Base-by-base conservation (phyloP, 2,113 vertebrate species). In the Microcebus griseorufus region DNA sequence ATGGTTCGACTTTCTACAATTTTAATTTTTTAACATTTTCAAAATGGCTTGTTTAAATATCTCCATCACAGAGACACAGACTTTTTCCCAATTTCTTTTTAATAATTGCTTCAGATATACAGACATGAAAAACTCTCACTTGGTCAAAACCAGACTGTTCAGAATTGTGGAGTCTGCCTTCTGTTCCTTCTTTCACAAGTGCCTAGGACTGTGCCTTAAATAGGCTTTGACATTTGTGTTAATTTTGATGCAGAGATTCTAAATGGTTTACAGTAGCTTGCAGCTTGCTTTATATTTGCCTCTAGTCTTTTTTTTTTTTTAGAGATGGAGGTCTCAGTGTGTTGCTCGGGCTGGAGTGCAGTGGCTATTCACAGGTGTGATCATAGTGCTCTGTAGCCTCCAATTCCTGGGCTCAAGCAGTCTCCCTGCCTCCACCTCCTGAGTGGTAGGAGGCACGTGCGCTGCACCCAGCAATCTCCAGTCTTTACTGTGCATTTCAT, bases 1-100 rank as follows among this genome's bases (percentile, higher is more conserved):
- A 88, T 96, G 95, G 96, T 95, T 86, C 51, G 72, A 92, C 92
- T 98, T 97, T 96, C 90, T 96, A 93, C 98, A 95, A 97, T 75
- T 64, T 64, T 93, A 92, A 96, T 97, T 97, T 97, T 94, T 98
- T 96, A 93, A 97, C 80, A 96, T 42, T 81, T 95, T 95, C 85
- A 70, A 93, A 70, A 88, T 97, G 88, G 91, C 90, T 96, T 95
- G 79, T 94, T 98, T 94, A 81, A 80, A 76, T 97, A 75, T 90
- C 79, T 94, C 78, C 80, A 76, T 94, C 6, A 0, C 48, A 83
- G 84, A 82, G 45, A 70, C 13, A 34, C 76, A 95, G 84, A 75
- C 86, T 83, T 92, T 70, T 92, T 42, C 88, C 76, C 48, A 34
- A 45, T 92, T 93, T 92, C 91, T 87, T 97, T 94, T 88, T 94